Evolutionary conservation across 2,888 invertebrate species (phyloP).

Genomic region (Eucera pruinosa): DNA sequence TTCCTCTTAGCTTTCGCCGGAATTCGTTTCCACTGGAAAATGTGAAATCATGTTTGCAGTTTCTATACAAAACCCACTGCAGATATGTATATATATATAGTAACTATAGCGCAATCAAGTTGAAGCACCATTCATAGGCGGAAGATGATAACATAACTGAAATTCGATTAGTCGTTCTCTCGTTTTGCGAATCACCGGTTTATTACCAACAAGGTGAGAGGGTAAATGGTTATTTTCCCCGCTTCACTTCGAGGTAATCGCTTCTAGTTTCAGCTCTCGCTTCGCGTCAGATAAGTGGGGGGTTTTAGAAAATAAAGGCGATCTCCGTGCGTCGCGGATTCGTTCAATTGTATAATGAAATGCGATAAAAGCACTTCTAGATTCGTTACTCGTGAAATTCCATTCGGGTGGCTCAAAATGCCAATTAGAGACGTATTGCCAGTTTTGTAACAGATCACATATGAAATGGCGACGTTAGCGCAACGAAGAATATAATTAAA

Average conservation of each 20-base stretch:
- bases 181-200: conserved; percentile 74
- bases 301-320: not conserved
- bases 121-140: conserved; percentile 41
- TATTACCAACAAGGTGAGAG: conserved; percentile 59
- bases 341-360: conserved; percentile 46
- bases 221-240: conserved; percentile 65
- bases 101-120: conserved; percentile 25
- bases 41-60: conserved; percentile 16
- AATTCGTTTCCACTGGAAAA: conserved; percentile 25
- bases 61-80: not conserved
- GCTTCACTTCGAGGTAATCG: conserved; percentile 59
- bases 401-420: no score
- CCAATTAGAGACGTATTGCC: no score
- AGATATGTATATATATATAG: not conserved
- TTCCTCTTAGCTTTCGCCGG: not conserved
- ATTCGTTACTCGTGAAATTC: conserved; percentile 20
- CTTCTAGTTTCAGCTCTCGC: conserved; percentile 55
- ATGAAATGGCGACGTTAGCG: no score
- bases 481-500: no score
- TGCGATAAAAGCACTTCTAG: conserved; percentile 38
- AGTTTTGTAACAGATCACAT: no score
- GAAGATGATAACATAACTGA: conserved; percentile 64
- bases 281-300: conserved; percentile 35
- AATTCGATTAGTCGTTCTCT: conserved; percentile 76
- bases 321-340: conserved; percentile 19